Evolutionary conservation across 2,888 invertebrate species (phyloP).

Genomic region (Pachydiplax longipennis): DNA sequence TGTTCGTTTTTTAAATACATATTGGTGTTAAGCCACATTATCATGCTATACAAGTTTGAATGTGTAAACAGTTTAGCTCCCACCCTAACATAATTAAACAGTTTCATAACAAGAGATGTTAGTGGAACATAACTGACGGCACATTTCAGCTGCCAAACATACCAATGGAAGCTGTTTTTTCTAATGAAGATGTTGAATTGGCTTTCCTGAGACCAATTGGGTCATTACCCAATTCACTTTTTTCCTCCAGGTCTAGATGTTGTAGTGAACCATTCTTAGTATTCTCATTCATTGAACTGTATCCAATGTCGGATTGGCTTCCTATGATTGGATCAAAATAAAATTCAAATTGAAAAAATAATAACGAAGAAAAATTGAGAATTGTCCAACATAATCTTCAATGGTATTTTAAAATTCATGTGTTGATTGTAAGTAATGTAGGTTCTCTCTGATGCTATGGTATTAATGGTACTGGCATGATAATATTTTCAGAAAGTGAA

Average conservation of each 20-base stretch:
- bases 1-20: too few species aligned
- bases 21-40: too few species aligned
- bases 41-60: too few species aligned
- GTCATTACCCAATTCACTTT: conserved; percentile 32
- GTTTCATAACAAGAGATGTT: not conserved
- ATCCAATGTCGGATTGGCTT: conserved; percentile 61
- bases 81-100: not conserved
- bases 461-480: too few species aligned
- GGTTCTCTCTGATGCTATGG: not conserved
- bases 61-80: too few species aligned
- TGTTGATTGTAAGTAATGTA: too few species aligned
- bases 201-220: conserved; percentile 17
- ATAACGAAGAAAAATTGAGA: too few species aligned
- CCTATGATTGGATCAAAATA: conserved; percentile 53
- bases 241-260: conserved; percentile 30
- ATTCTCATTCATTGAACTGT: conserved; percentile 62
- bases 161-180: conserved; percentile 27
- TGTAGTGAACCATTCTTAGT: conserved; percentile 36
- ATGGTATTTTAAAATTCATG: not conserved
- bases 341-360: conserved; percentile 2
- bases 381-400: too few species aligned
- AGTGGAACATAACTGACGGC: not conserved
- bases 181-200: conserved; percentile 38
- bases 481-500: not conserved
- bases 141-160: conserved; percentile 9